phyloP scores from a whole-genome alignment of 1,140 invertebrate species.

The Bombus picipes region DNA sequence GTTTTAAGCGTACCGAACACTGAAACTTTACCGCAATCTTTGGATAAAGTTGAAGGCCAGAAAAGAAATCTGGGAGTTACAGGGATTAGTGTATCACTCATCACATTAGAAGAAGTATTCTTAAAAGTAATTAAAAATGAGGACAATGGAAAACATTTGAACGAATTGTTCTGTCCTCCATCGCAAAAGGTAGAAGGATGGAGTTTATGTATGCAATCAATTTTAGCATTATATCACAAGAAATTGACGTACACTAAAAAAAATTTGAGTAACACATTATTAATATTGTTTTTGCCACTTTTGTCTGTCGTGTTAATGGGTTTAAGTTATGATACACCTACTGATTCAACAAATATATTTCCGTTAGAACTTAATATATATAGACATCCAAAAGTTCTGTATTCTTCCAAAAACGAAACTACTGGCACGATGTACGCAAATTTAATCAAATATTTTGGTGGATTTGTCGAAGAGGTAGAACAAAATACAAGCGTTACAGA shows the following conservation, averaged over 20 bases:
- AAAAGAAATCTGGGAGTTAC: constrained; percentile 86
- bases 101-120: constrained; percentile 94
- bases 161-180: constrained; percentile 59
- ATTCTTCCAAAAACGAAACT: constrained; percentile 58
- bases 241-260: constrained; percentile 75
- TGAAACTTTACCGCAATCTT: constrained; percentile 84
- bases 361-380: constrained; percentile 71
- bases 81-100: constrained; percentile 90
- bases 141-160: constrained; percentile 69
- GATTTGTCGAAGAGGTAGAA: constrained; percentile 23
- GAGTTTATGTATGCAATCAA: constrained; percentile 68
- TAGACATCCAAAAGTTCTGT: constrained; percentile 68
- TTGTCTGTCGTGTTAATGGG: constrained; percentile 72
- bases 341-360: constrained; percentile 57
- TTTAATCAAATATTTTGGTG: constrained; percentile 52
- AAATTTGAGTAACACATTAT: constrained; percentile 67
- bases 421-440: constrained; percentile 65
- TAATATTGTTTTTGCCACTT: constrained; percentile 72
- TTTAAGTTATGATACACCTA: constrained; percentile 71
- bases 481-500: constrained; percentile 52
- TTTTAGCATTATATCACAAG: constrained; percentile 72
- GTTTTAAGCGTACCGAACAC: constrained; percentile 81
- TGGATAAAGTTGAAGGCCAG: constrained; percentile 86
- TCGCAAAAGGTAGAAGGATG: constrained; percentile 69
- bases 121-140: constrained; percentile 83